Conservation (phyloP, 2,113 vertebrate genomes). For the Tachuris rubrigastra region DNA sequence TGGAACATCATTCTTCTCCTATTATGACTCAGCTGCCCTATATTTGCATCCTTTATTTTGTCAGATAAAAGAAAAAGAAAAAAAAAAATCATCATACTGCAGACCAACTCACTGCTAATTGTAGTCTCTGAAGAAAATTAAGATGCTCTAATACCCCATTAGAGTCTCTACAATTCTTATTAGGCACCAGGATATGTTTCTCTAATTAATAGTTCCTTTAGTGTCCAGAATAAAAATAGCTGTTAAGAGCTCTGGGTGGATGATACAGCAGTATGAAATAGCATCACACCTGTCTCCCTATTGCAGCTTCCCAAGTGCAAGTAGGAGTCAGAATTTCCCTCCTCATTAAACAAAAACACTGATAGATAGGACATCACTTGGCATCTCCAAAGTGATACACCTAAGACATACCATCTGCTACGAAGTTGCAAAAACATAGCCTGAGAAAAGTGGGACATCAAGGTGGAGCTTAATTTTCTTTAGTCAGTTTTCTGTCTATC, state of each 20-base stretch:
- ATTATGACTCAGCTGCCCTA: background rate
- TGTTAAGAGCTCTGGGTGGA: conserved; percentile 47
- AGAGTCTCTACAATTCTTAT: conserved; percentile 12
- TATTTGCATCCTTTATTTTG: background rate
- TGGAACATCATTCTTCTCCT: background rate
- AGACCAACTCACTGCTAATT: background rate
- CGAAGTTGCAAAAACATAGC: conserved; percentile 52
- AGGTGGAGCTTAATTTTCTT: conserved; percentile 63
- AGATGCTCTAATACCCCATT: background rate
- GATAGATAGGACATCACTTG: conserved; percentile 60
- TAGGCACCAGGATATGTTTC: conserved; percentile 49
- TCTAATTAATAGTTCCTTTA: conserved; percentile 56
- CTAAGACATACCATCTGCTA: conserved; percentile 64
- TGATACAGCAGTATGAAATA: conserved; percentile 65
- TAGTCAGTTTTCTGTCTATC: conserved; percentile 53
- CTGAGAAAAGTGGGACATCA: conserved; percentile 66
- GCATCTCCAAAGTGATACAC: conserved; percentile 61
- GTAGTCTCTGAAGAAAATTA: conserved; percentile 10
- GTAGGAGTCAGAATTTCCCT: conserved; percentile 61
- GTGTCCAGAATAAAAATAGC: conserved; percentile 62
- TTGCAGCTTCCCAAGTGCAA: conserved; percentile 56
- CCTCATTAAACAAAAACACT: conserved; percentile 60
- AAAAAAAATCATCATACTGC: background rate
- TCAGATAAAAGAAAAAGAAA: background rate
- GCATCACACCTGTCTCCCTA: conserved; percentile 49